phyloP scores from a whole-genome alignment of 2,113 vertebrate genomes.

The Actenoides lindsayi region DNA sequence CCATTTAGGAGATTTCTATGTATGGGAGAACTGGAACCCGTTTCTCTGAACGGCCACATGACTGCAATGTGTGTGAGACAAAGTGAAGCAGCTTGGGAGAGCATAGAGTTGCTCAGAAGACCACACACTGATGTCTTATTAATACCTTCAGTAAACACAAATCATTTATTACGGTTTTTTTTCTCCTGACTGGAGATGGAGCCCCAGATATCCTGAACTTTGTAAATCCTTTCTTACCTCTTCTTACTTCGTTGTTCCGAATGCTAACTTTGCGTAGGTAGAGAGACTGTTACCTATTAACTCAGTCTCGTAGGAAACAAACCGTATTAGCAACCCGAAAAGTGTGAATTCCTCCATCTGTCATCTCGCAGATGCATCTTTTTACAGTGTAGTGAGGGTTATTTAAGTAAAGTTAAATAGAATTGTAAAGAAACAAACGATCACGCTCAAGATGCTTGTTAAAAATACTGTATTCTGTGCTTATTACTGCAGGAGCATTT shows the following conservation, averaged over 20 bases:
- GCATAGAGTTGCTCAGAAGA: background rate
- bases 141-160: background rate
- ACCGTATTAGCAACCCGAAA: background rate
- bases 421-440: background rate
- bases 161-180: background rate
- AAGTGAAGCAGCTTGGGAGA: background rate
- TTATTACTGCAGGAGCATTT: background rate
- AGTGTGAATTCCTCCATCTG: slow-evolving; percentile 6
- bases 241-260: background rate
- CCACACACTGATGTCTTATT: background rate
- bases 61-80: background rate
- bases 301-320: background rate
- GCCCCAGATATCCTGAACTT: background rate
- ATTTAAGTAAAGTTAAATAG: background rate
- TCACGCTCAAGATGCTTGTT: background rate
- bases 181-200: background rate
- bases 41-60: background rate
- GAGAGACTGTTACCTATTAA: background rate
- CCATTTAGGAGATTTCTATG: background rate
- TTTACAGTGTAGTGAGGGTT: background rate
- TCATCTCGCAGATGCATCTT: background rate
- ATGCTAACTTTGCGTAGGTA: background rate
- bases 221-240: background rate
- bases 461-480: background rate
- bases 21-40: background rate